A percentile compares a stretch with the other conserved stretches of the same genome.
phyloP scores from a whole-genome alignment of 1,140 invertebrate genomes.

The Pemphigus obesinymphae region DNA sequence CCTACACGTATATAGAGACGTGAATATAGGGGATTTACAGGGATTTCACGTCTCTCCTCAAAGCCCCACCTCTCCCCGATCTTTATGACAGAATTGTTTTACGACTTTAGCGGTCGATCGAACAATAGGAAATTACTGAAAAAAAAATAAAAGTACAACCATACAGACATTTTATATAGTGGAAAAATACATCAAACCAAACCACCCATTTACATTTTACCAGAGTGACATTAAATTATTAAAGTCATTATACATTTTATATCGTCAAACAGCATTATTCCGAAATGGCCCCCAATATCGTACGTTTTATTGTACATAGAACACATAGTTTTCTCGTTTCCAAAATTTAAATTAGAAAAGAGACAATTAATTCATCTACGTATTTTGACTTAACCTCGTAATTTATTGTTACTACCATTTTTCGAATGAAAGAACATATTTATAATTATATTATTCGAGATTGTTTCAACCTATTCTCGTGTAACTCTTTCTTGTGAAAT shows the following conservation, averaged over 20 bases:
- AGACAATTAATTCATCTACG: too few relatives aligned
- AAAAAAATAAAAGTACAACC: not conserved
- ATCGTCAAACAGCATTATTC: not conserved
- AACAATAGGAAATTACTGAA: not conserved
- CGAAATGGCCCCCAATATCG: not conserved
- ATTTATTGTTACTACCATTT: too few relatives aligned
- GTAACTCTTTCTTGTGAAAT: too few relatives aligned
- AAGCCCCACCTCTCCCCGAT: not conserved
- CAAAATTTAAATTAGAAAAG: too few relatives aligned
- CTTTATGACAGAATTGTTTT: conserved; percentile 17
- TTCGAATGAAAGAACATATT: not conserved
- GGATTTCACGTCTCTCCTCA: not conserved
- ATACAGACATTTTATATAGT: not conserved
- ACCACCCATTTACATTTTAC: not conserved
- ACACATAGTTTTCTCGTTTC: too few relatives aligned
- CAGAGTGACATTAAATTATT: not conserved
- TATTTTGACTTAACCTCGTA: too few relatives aligned
- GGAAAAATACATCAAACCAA: not conserved
- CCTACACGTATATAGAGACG: not conserved
- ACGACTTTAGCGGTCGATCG: conserved; percentile 7
- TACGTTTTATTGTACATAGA: not conserved
- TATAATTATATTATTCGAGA: not conserved
- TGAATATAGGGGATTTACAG: not conserved
- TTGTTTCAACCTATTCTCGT: too few relatives aligned
- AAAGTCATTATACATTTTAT: not conserved